Percentiles rank a stretch among this genome's conserved stretches.
phyloP scores from a whole-genome alignment of 2,797 vertebrate species.

The Mormyrus hasselquistii region DNA sequence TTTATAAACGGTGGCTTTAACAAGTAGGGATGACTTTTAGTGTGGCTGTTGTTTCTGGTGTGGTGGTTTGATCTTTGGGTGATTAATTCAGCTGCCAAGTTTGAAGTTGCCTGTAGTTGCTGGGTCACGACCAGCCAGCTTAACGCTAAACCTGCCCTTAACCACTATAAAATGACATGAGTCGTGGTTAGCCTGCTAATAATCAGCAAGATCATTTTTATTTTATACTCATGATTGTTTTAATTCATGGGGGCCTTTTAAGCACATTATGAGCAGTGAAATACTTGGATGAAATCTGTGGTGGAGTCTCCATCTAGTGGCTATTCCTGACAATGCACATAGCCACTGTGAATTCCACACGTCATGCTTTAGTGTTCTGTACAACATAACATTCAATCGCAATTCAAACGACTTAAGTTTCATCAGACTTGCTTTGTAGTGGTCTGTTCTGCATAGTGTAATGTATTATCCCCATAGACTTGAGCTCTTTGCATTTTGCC shows the following conservation, averaged over 20 bases:
- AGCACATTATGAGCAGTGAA: not conserved
- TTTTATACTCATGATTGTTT: not conserved
- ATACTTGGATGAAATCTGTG: not conserved
- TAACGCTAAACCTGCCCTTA: not conserved
- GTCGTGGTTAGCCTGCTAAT: not conserved
- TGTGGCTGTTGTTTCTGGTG: not conserved
- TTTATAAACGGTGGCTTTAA: not conserved
- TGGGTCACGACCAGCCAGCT: not conserved
- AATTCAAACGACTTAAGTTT: not conserved
- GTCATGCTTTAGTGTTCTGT: not conserved
- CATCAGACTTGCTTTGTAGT: not conserved
- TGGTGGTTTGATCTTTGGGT: not conserved
- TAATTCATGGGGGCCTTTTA: not conserved
- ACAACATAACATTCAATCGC: not conserved
- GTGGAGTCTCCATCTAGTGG: slow-evolving; percentile 12
- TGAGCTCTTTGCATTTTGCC: not conserved
- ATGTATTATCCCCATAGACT: not conserved
- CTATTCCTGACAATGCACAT: not conserved
- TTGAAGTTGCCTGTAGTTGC: not conserved
- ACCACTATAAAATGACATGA: not conserved
- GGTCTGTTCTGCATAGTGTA: not conserved
- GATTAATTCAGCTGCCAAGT: not conserved
- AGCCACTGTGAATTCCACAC: not conserved
- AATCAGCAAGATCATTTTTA: not conserved
- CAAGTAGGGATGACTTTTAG: not conserved